phyloP scores from a whole-genome alignment of 2,797 vertebrate genomes.

The Odontamblyopus lacepedii region DNA sequence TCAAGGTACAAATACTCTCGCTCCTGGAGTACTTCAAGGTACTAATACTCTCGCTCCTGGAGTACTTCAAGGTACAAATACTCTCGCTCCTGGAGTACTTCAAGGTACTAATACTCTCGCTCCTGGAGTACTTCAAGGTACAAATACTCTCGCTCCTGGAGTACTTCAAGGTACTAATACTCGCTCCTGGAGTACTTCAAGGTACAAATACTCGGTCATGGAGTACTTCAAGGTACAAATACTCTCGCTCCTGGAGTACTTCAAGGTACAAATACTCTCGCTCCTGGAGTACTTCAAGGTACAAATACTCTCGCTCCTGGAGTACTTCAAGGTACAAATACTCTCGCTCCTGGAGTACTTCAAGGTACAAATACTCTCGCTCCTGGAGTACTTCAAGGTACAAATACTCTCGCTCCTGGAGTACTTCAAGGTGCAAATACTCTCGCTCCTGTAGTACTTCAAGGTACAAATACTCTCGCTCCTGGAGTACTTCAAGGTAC shows the following conservation, averaged over 20 bases:
- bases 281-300: constrained; percentile 99
- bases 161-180: constrained; percentile 94
- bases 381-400: constrained; percentile 99
- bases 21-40: constrained; percentile 99
- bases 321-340: constrained; percentile 96
- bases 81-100: constrained; percentile 99
- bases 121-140: constrained; percentile 99
- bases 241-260: constrained; percentile 99
- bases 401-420: constrained; percentile 88
- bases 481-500: constrained; percentile 99
- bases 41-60: constrained; percentile 28
- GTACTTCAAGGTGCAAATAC: constrained; percentile 94
- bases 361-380: constrained; percentile 88
- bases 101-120: constrained; percentile 88
- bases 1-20: constrained; percentile 89
- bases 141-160: constrained; percentile 88
- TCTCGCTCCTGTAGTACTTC: constrained; percentile 98
- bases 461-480: constrained; percentile 90
- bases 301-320: constrained; percentile 87
- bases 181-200: constrained; percentile 99
- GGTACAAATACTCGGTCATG: constrained; percentile 71
- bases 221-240: constrained; percentile 75
- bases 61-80: constrained; percentile 79
- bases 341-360: constrained; percentile 97
- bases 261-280: constrained; percentile 90